phyloP scores from a whole-genome alignment of 2,113 vertebrate genomes.

The Heptranchias perlo region DNA sequence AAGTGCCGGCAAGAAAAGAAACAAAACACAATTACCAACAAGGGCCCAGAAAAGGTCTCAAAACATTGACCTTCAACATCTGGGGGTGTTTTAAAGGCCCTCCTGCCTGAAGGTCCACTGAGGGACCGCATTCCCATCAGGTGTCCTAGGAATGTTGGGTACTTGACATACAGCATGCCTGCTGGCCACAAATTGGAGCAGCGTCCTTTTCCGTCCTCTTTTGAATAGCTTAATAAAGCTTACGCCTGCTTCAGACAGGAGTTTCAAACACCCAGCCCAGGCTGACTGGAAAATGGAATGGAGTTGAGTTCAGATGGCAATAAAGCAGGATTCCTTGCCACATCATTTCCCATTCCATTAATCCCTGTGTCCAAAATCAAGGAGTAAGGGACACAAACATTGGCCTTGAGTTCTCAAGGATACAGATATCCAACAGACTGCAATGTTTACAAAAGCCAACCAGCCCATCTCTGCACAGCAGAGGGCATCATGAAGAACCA shows the following conservation, averaged over 20 bases:
- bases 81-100: background rate
- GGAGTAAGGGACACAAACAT: background rate
- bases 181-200: background rate
- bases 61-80: background rate
- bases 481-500: background rate
- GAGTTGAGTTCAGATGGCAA: background rate
- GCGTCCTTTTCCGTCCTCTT: background rate
- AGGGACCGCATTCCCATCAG: background rate
- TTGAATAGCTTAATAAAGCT: background rate
- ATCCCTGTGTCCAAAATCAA: background rate
- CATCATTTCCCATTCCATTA: background rate
- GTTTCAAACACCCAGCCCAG: background rate
- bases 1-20: background rate
- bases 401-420: background rate
- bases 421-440: background rate
- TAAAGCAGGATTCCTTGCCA: background rate
- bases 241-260: background rate
- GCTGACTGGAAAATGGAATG: background rate
- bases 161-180: too few relatives aligned
- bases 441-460: background rate
- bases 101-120: too few relatives aligned
- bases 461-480: background rate
- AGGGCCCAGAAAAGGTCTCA: background rate
- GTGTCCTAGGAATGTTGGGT: background rate
- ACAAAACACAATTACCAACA: background rate